These are phyloP conservation scores for Blastobasis lacticolella DNA, from an alignment of 2,888 invertebrate species.

Conservation along the genomic window DNA sequence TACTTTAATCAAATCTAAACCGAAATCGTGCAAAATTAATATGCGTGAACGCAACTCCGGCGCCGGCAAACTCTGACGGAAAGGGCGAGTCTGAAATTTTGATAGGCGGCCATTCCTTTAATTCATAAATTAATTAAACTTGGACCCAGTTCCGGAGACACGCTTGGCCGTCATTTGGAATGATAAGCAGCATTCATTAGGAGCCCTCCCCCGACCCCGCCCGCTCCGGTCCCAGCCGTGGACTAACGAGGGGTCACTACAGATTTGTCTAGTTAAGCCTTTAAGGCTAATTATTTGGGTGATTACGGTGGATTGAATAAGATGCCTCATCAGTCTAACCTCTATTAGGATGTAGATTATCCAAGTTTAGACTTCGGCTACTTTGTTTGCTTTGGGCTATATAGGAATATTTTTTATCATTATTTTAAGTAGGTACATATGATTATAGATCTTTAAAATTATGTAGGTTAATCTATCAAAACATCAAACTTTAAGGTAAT, in stretches of 20 bases:
- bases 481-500: too few species aligned
- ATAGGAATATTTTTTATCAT: too few species aligned
- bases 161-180: slow-evolving; percentile 51
- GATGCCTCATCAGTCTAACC: too few species aligned
- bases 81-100: slow-evolving; percentile 35
- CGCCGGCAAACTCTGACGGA: slow-evolving; percentile 12
- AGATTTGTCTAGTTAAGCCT: slow-evolving; percentile 39
- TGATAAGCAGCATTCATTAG: slow-evolving; percentile 62
- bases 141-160: slow-evolving; percentile 30
- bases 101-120: slow-evolving; percentile 43
- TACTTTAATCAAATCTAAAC: too few species aligned
- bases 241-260: slow-evolving; percentile 47
- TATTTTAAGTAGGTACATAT: too few species aligned
- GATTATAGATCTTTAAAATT: too few species aligned
- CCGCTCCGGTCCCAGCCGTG: slow-evolving; percentile 1
- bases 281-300: background rate
- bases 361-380: too few species aligned
- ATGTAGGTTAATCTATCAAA: too few species aligned
- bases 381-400: too few species aligned
- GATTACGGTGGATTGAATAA: too few species aligned
- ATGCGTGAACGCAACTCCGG: slow-evolving; percentile 2
- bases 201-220: slow-evolving; percentile 30
- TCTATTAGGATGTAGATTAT: background rate
- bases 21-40: slow-evolving; percentile 2
- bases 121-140: slow-evolving; percentile 70